Base-by-base conservation (phyloP, 2,113 vertebrate species). In the Engystomops pustulosus region DNA sequence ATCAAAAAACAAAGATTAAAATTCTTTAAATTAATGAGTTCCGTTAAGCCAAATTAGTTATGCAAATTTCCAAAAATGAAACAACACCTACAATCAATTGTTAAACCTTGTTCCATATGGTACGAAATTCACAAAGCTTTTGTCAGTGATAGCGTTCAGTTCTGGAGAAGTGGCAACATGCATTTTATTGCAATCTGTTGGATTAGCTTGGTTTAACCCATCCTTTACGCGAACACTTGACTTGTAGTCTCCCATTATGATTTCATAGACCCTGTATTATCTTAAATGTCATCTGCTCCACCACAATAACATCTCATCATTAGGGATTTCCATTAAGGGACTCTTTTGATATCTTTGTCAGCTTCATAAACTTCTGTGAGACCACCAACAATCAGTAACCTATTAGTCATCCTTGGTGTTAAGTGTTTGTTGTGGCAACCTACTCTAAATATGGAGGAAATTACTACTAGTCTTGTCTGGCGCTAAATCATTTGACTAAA, bases 21-120 rank as follows among this genome's bases (percentile, higher is more conserved):
- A 78, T 60, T 78, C 75, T 78, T 78, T 60, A 78, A 55, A 78
- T 78, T 78, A 78, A 78, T 78, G 75, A 60, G 32, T 41, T 60
- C 20, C n/a, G 75, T 60, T 60, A 78, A 78, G 75, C 51, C 53
- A 78, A 78, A 78, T 78, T 78, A 78, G 51, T 60, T 78, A 78
- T 78, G 75, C 75, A 78, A 78, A 78, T 78, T 78, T 78, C 51
- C n/a, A 36, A 60, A 78, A 78, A 78, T 60, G 75, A 78, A 58
- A 58, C 32, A 78, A 78, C 75, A 78, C 75, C 75, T 78, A 78
- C 75, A 41, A 78, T 78, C 51, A 78, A 78, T 78, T 78, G 25
- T 60, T 60, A 78, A 55, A 36, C 51, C 41, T 6, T 58, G 10
- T 58, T 60, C 75, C 75, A 78, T 78, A 78, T 78, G 75, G 51